Conservation (phyloP, 1,140 invertebrate genomes). For the Phymorhynchus buccinoides region DNA sequence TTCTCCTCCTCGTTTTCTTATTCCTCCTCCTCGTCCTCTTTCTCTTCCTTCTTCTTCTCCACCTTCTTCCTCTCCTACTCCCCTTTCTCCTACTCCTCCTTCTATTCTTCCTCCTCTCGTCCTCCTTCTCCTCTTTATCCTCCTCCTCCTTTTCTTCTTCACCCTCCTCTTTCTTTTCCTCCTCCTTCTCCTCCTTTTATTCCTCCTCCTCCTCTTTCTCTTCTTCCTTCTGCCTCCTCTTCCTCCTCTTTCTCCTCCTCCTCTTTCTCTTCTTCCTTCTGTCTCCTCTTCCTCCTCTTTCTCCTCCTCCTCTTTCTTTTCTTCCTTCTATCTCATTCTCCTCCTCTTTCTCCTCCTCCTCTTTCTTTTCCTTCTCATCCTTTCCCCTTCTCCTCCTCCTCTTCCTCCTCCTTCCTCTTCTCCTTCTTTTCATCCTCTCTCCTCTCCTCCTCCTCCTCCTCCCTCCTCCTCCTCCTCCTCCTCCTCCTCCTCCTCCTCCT, state of each 20-base stretch:
- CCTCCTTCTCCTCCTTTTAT: neutral
- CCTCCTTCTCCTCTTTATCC: neutral
- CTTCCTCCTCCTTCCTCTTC: neutral
- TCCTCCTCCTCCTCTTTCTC: neutral
- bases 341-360: neutral
- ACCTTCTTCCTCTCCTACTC: neutral
- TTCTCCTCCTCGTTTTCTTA: neutral
- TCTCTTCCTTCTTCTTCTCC: neutral
- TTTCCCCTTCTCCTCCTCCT: neutral
- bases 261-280: neutral
- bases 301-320: neutral
- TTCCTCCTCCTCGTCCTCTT: neutral
- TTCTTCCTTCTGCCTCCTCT: neutral
- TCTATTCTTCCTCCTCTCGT: neutral
- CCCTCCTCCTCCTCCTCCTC: neutral
- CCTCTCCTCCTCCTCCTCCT: neutral
- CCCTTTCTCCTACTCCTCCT: too few species aligned
- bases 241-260: neutral
- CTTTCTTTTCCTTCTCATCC: neutral
- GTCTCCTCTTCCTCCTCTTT: neutral
- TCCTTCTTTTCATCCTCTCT: neutral
- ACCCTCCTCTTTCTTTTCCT: neutral
- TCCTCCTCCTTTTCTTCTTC: neutral
- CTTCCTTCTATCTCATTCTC: neutral
- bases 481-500: neutral